These are phyloP conservation scores for Centropristis striata DNA, from an alignment of 2,113 vertebrate genomes.

Conservation along the genomic window DNA sequence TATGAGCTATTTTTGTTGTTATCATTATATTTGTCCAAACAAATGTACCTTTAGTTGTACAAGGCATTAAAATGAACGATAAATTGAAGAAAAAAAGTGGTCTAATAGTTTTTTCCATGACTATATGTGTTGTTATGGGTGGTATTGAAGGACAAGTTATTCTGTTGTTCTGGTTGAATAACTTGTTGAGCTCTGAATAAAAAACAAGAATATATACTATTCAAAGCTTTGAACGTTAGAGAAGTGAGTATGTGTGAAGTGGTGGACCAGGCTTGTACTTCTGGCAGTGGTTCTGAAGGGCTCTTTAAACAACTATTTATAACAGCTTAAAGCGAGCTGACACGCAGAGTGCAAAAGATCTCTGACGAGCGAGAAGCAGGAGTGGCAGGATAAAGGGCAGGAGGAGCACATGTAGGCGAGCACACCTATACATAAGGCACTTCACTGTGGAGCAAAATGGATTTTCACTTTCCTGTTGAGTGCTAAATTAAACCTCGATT, in stretches of 20 bases:
- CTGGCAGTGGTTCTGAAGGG: conserved; percentile 7
- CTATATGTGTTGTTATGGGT: too few species aligned
- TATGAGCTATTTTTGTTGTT: too few species aligned
- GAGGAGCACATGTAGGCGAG: neutral
- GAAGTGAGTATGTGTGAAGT: neutral
- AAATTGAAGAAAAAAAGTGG: too few species aligned
- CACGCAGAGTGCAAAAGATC: neutral
- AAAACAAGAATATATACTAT: neutral
- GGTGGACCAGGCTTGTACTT: neutral
- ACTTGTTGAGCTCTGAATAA: neutral
- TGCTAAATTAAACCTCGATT: conserved; percentile 29
- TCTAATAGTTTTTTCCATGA: too few species aligned
- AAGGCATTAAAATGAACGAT: too few species aligned
- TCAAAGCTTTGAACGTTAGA: neutral
- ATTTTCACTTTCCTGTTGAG: neutral
- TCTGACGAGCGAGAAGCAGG: conserved; percentile 13
- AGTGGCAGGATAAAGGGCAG: conserved; percentile 15
- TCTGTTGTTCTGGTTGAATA: too few species aligned
- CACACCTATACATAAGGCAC: conserved; percentile 5
- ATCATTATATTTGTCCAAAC: too few species aligned
- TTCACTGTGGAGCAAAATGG: neutral
- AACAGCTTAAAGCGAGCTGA: neutral
- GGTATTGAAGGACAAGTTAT: too few species aligned
- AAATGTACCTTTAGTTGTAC: too few species aligned
- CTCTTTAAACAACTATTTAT: conserved; percentile 23